These are phyloP conservation scores for Patiria pectinifera DNA, from an alignment of 53 echinoderm and acorn worm genomes.

Conservation along the genomic window DNA sequence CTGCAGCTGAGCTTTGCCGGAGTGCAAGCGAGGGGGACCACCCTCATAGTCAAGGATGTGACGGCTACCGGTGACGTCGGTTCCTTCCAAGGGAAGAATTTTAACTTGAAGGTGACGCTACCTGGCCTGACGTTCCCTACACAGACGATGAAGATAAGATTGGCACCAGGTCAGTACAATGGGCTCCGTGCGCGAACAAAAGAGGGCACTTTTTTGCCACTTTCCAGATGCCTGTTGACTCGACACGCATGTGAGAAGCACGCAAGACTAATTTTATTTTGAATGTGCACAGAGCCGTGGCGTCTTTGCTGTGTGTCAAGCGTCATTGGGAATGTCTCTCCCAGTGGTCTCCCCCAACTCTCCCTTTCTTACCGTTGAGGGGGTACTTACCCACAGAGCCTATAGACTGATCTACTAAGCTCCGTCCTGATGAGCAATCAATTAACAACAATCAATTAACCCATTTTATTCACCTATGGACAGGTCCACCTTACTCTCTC, in stretches of 20 bases:
- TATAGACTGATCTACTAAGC: too few relatives aligned
- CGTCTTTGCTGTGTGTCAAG: too few relatives aligned
- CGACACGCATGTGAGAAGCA: too few relatives aligned
- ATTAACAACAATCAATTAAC: neutral
- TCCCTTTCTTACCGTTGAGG: too few relatives aligned
- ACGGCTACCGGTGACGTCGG: slow-evolving; percentile 88
- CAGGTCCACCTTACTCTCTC: slow-evolving; percentile 75
- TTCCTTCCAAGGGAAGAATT: slow-evolving; percentile 83
- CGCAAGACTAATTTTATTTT: too few relatives aligned
- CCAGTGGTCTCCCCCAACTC: too few relatives aligned
- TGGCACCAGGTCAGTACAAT: slow-evolving; percentile 81
- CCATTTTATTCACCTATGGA: neutral
- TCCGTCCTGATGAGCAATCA: neutral
- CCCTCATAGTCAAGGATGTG: slow-evolving; percentile 86
- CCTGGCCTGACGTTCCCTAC: slow-evolving; percentile 70
- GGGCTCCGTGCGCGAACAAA: too few relatives aligned
- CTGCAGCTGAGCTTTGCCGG: slow-evolving; percentile 75
- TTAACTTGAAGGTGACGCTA: slow-evolving; percentile 76
- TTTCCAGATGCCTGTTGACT: too few relatives aligned
- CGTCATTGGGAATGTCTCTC: too few relatives aligned
- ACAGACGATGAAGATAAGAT: slow-evolving; percentile 86
- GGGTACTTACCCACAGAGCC: too few relatives aligned
- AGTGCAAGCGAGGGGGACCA: slow-evolving; percentile 72
- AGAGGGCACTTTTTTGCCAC: too few relatives aligned
- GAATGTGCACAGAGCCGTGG: too few relatives aligned